phyloP scores from a whole-genome alignment of 2,888 invertebrate genomes.

The Sinelater perroti region DNA sequence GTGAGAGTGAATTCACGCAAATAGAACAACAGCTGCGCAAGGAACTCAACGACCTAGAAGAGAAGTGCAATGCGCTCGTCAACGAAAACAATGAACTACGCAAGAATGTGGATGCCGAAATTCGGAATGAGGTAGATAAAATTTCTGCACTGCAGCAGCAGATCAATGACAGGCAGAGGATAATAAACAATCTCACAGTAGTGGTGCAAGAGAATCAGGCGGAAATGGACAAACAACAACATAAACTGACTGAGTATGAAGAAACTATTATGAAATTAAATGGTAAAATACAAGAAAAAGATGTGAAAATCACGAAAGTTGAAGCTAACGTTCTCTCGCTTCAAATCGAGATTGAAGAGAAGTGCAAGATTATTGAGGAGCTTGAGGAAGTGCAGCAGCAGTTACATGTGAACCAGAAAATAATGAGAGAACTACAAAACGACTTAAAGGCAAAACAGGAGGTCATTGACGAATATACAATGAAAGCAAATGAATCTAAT shows the following conservation, averaged over 20 bases:
- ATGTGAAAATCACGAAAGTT: constrained; percentile 6
- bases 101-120: constrained; percentile 58
- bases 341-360: constrained; percentile 39
- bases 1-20: constrained; percentile 69
- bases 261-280: constrained; percentile 8
- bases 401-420: constrained; percentile 48
- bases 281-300: constrained; percentile 21
- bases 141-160: constrained; percentile 56
- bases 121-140: constrained; percentile 56
- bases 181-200: constrained; percentile 51
- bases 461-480: neutral
- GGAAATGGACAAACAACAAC: constrained; percentile 44
- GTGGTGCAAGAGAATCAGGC: constrained; percentile 49
- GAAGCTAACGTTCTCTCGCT: constrained; percentile 2
- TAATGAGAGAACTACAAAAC: constrained; percentile 17
- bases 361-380: constrained; percentile 31
- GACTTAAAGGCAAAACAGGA: constrained; percentile 12
- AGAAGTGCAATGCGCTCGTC: constrained; percentile 55
- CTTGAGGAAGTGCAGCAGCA: constrained; percentile 43
- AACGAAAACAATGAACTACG: constrained; percentile 59
- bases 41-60: constrained; percentile 64
- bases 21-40: constrained; percentile 63
- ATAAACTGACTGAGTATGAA: constrained; percentile 36
- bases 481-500: constrained; percentile 7
- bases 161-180: constrained; percentile 51